Base-by-base conservation (phyloP, 2,888 invertebrate genomes). In the Callosobruchus maculatus region DNA sequence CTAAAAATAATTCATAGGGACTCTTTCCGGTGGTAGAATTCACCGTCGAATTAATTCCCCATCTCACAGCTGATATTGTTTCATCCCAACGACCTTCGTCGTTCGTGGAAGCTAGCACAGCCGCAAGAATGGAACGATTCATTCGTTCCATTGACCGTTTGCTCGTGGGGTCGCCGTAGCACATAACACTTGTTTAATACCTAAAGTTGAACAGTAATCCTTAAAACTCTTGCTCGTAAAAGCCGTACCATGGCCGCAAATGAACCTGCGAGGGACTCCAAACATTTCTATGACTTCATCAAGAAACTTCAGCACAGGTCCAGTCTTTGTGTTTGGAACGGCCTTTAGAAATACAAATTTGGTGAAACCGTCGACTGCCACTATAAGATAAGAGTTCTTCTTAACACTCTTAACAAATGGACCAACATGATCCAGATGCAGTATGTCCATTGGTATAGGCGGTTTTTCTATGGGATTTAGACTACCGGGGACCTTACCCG, bases 321-420 rank as follows among this genome's bases (percentile, higher is more conserved):
- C 22, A 7, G 75, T 72, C 71, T 77, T 78, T 0, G 80, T 82
- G 22, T 69, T 77, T 20, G 73, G 70, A 21, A 79, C 77, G 5
- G 83, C 78, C 67, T 77, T 79, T 13, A 83, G 74, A 73, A 83
- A 83, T 4, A 81, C 76, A 79, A 83, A 85, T 76, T 84, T 84
- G 13, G 83, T 84, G 74, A 84, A 84, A 0, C 78, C 81, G 73
- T 84, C 84, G 20, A 84, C 82, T 0, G 76, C 71, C 0, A 84
- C 82, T 5, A 84, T 76, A 1, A 84, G 71, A 70, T 84, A 82
- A 67, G 70, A 30, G 67, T 79, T 78, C 31, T 76, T 80, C 68
- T 81, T 77, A n/a, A 73, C 72, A 70, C 75, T 79, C 21, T 72
- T 77, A 0, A 77, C 77, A 70, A 81, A 82, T 49, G 80, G 80